phyloP scores from a whole-genome alignment of 2,113 vertebrate genomes.

The Nannobrachium achirus region DNA sequence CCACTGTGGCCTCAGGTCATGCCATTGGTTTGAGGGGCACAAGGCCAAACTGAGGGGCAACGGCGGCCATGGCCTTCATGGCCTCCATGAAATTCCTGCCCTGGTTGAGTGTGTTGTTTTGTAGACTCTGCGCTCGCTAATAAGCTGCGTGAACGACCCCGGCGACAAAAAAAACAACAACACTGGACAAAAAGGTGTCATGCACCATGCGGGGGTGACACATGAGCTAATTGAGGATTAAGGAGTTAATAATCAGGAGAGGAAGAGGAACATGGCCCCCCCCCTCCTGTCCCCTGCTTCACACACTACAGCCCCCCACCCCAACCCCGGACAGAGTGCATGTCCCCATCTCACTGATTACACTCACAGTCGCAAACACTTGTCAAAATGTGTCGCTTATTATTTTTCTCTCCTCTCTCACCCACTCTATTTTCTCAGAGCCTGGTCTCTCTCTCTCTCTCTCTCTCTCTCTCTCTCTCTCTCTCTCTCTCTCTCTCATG shows the following conservation, averaged over 20 bases:
- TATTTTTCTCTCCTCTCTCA: neutral
- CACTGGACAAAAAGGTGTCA: constrained; percentile 44
- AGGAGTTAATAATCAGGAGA: constrained; percentile 58
- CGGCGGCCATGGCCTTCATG: too few relatives aligned
- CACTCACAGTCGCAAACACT: too few relatives aligned
- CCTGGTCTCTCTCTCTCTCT: neutral
- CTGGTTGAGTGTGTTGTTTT: constrained; percentile 33
- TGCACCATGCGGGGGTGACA: constrained; percentile 56
- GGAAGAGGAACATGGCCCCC: constrained; percentile 51
- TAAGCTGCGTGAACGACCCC: constrained; percentile 44
- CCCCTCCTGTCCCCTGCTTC: constrained; percentile 13
- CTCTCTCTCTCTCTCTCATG: constrained; percentile 43
- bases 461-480: constrained; percentile 33
- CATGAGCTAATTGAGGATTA: constrained; percentile 76
- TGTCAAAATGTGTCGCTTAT: constrained; percentile 52
- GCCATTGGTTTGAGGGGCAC: too few relatives aligned
- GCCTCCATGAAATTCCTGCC: too few relatives aligned
- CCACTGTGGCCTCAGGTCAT: too few relatives aligned
- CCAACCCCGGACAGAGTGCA: too few relatives aligned
- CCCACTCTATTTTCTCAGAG: constrained; percentile 24
- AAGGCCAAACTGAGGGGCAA: too few relatives aligned
- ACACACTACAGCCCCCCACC: neutral
- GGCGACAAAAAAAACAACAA: constrained; percentile 46
- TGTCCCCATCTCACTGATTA: neutral
- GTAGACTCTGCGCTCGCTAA: constrained; percentile 7